Evolutionary conservation across 2,888 invertebrate species (phyloP).

Genomic region (Venustoraphidia nigricollis): DNA sequence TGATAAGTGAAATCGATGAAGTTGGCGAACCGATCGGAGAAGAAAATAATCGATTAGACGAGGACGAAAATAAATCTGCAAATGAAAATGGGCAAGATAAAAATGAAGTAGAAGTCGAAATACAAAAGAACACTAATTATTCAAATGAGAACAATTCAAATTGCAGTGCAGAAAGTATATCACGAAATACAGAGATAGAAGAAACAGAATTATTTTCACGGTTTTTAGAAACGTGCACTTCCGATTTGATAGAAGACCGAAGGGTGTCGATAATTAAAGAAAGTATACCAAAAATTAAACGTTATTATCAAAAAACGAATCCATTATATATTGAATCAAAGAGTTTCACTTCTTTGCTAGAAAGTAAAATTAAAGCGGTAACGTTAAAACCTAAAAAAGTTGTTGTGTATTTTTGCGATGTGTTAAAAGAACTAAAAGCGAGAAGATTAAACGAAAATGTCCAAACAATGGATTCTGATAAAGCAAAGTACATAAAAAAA

Average conservation of each 20-base stretch:
- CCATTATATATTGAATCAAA: not conserved
- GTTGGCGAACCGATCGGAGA: not conserved
- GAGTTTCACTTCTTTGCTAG: not conserved
- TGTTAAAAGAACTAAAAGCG: not conserved
- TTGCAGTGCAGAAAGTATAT: no score
- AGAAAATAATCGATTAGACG: not conserved
- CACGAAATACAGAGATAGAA: no score
- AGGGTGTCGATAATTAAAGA: no score
- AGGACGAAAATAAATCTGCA: not conserved
- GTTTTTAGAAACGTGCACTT: no score
- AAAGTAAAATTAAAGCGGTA: not conserved
- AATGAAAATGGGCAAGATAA: not conserved
- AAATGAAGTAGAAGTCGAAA: no score
- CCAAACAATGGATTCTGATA: not conserved
- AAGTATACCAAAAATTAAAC: no score
- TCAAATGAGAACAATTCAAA: no score
- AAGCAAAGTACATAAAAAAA: not conserved
- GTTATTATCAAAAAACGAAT: not conserved
- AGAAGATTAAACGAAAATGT: not conserved
- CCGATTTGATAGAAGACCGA: no score
- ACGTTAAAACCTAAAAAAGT: not conserved
- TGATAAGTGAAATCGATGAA: no score
- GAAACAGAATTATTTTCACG: no score
- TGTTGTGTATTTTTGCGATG: not conserved
- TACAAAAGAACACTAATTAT: no score